phyloP scores from a whole-genome alignment of 2,113 vertebrate species.

The Platysternon megacephalum region DNA sequence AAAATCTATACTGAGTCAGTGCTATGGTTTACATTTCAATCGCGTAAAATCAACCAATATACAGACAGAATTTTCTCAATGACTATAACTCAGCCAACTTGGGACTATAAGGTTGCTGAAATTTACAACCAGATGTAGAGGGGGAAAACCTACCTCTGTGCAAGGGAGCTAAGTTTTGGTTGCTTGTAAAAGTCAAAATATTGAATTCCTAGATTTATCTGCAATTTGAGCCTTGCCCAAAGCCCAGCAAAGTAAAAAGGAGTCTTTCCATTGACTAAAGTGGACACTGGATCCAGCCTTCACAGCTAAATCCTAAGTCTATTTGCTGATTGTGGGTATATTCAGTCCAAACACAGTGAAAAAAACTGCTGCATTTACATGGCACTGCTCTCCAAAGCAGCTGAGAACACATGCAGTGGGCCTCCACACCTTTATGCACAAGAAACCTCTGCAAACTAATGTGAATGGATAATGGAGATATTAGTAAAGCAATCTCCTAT shows the following conservation, averaged over 20 bases:
- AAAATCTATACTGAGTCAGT: background rate
- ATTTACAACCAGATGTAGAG: fast-evolving
- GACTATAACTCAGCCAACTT: fast-evolving
- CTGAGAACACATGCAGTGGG: slow-evolving; percentile 44
- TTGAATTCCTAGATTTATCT: fast-evolving
- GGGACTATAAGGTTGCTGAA: fast-evolving
- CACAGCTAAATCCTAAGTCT: background rate
- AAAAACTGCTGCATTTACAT: background rate
- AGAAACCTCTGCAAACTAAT: background rate
- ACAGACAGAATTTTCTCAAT: background rate
- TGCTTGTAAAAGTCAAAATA: background rate
- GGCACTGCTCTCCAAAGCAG: slow-evolving; percentile 38
- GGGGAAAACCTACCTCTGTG: background rate
- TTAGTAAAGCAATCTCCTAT: background rate
- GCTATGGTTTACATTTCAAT: background rate
- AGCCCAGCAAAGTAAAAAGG: background rate
- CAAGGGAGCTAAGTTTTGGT: fast-evolving
- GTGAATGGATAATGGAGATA: background rate
- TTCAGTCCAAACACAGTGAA: background rate
- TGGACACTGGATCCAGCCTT: background rate
- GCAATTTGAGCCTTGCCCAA: background rate
- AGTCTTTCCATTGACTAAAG: background rate
- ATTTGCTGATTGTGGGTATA: background rate
- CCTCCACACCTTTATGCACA: background rate
- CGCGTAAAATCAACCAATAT: background rate